A percentile compares a stretch with the other conserved stretches of the same genome.
Evolutionary conservation across 2,113 vertebrate species (phyloP).

Genomic region (Oreotrochilus melanogaster): DNA sequence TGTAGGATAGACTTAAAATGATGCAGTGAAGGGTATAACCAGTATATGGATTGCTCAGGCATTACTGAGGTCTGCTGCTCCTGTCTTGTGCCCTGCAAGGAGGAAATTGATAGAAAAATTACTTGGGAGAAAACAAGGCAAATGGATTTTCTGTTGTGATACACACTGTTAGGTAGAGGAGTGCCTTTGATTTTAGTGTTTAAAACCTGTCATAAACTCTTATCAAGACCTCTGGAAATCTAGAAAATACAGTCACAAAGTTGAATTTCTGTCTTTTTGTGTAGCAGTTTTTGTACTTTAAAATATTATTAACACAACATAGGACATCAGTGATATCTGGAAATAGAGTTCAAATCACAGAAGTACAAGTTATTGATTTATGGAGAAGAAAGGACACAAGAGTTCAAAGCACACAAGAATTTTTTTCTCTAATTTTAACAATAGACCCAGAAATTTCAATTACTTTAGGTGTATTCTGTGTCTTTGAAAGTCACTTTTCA

Average conservation of each 20-base stretch:
- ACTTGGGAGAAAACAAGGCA: neutral
- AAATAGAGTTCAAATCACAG: neutral
- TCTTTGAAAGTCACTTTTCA: conserved; percentile 43
- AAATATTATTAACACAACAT: neutral
- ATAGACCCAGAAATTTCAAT: conserved; percentile 23
- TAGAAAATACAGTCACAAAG: neutral
- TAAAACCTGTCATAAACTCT: neutral
- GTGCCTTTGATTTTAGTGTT: neutral
- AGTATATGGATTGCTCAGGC: neutral
- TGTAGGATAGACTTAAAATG: neutral
- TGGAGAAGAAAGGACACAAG: neutral
- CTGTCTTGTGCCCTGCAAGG: neutral
- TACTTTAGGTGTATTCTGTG: neutral
- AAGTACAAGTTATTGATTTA: conserved; percentile 29
- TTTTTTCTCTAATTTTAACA: conserved; percentile 4
- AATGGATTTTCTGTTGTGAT: neutral
- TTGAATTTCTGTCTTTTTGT: neutral
- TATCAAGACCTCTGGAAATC: neutral
- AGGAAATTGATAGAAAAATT: neutral
- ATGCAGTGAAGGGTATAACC: neutral
- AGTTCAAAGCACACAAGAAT: neutral
- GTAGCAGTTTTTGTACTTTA: neutral
- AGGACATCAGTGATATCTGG: neutral
- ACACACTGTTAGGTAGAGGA: neutral
- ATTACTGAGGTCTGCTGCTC: neutral